Base-by-base conservation (phyloP, 92 coral and sea anemone species). In the Metridium senile region DNA sequence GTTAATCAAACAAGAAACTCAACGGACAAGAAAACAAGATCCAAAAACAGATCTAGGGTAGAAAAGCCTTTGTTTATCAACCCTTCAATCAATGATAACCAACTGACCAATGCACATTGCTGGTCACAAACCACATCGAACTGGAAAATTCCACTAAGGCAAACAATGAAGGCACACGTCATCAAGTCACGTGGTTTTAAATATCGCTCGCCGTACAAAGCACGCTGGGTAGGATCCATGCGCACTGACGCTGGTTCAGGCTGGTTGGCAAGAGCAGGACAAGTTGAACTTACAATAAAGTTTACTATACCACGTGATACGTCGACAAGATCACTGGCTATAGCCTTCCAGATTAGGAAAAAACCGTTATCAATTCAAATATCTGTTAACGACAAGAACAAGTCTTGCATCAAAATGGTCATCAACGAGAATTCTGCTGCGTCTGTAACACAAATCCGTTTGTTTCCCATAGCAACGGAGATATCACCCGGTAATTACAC, bases 241-340 rank as follows among this genome's bases (percentile, higher is more conserved):
- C 90, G 97, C 62, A 72, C 78, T 0, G 97, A 91, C 17, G 83
- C 97, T 19, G 78, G 74, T 65, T 82, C 88, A 20, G 97, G 97
- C 11, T 91, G 90, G 93, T 22, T 52, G 31, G 80, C 93, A 0
- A 27, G 34, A 19, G 64, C 81, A 18, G 74, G 70, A 9, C 70
- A 83, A 2, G 80, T 87, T 4, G 21, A 53, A 0, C 71, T 91
- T 18, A 77, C 78, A 33, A 78, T 76, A 29, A 77, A 71, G 29
- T 46, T 91, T 43, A 27, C 45, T 56, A 82, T 91, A 31, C 88
- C 88, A n/a, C 16, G 75, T 20, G 53, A 53, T 22, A 9, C 4
- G n/a, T 31, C 66, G 13, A 29, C 13, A 11, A 54, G 84, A 31
- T 85, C 89, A 1, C 76, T 85, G 33, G 70, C 59, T 9, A 62